Conservation (phyloP, 2,113 vertebrate species). For the Spea bombifrons region DNA sequence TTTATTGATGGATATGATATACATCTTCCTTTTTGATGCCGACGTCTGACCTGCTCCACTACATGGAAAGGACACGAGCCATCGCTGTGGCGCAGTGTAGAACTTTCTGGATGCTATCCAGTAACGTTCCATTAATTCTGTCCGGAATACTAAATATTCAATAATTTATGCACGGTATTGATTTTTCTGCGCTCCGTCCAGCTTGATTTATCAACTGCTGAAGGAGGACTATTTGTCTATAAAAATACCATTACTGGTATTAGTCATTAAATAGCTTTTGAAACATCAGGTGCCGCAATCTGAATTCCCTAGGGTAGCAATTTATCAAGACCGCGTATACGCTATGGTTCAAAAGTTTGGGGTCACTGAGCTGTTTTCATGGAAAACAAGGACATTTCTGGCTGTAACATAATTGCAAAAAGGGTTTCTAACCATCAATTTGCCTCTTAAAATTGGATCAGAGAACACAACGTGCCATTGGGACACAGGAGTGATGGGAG, state of each 20-base stretch:
- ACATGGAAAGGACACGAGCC: neutral
- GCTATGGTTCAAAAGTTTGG: no score
- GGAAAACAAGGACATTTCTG: no score
- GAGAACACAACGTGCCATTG: no score
- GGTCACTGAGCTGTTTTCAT: no score
- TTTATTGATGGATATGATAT: no score
- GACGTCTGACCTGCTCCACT: neutral
- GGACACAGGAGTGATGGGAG: no score
- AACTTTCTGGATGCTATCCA: constrained; percentile 10
- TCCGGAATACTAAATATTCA: constrained; percentile 5
- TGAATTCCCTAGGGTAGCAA: neutral
- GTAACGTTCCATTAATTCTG: neutral
- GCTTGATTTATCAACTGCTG: constrained; percentile 40
- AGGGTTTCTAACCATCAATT: no score
- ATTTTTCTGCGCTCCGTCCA: constrained; percentile 29
- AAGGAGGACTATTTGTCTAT: constrained; percentile 35
- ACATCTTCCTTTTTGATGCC: no score
- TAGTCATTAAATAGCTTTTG: constrained; percentile 32
- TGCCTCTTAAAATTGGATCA: no score
- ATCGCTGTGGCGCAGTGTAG: neutral
- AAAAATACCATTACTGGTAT: constrained; percentile 43
- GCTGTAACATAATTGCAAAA: no score
- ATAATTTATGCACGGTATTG: constrained; percentile 31
- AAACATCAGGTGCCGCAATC: constrained; percentile 4
- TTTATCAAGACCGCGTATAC: neutral